Conservation (phyloP, 1,140 invertebrate genomes). For the Ephestia elutella region DNA sequence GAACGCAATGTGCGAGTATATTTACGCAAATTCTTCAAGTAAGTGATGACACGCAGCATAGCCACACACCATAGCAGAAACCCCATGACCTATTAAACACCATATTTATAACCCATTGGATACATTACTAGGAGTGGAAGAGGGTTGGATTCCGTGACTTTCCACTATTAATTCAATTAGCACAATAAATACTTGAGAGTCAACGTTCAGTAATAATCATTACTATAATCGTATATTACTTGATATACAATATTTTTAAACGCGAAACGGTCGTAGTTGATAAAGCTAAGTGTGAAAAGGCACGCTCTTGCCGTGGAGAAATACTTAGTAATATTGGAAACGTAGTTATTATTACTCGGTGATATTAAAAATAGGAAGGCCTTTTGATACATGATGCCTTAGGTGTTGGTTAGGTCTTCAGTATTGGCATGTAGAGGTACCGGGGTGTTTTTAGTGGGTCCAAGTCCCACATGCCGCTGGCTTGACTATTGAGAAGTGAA, state of each 20-base stretch:
- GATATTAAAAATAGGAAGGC: too few species aligned
- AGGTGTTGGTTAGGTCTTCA: too few species aligned
- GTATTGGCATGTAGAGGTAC: too few species aligned
- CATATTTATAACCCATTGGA: conserved; percentile 25
- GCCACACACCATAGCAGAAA: conserved; percentile 6
- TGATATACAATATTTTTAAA: conserved; percentile 45
- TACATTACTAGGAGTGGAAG: conserved; percentile 9
- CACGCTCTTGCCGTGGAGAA: conserved; percentile 20
- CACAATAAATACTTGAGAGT: conserved; percentile 35
- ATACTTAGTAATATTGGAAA: neutral
- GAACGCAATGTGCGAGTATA: too few species aligned
- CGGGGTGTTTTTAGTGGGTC: too few species aligned
- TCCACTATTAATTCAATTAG: conserved; percentile 37
- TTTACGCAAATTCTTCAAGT: conserved; percentile 2
- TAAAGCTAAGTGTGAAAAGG: conserved; percentile 21
- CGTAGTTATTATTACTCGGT: neutral
- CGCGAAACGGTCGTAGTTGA: conserved; percentile 30
- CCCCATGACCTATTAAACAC: conserved; percentile 16
- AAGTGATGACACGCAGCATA: conserved; percentile 8
- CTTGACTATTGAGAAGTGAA: too few species aligned
- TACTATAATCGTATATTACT: conserved; percentile 38
- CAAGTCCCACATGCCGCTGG: too few species aligned
- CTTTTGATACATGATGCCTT: too few species aligned
- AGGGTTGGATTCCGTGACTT: conserved; percentile 27
- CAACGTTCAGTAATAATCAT: conserved; percentile 29